Evolutionary conservation across 2,888 invertebrate species (phyloP).

Genomic region (Exocentrus adspersus): DNA sequence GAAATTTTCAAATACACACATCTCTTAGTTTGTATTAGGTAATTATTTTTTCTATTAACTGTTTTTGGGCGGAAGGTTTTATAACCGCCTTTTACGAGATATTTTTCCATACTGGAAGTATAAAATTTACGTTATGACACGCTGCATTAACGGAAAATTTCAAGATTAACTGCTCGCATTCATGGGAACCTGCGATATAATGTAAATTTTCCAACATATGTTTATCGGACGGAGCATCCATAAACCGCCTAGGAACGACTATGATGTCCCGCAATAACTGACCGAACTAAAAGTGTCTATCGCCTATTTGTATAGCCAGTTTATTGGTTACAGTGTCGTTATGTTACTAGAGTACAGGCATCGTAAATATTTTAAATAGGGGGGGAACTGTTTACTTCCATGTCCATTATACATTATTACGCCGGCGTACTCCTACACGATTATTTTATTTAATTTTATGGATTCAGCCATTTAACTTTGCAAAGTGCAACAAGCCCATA

Average conservation of each 20-base stretch:
- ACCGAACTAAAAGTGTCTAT: constrained; percentile 22
- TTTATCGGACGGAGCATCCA: constrained; percentile 2
- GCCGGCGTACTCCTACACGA: constrained; percentile 21
- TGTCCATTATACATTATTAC: constrained; percentile 25
- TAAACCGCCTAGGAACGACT: constrained; percentile 13
- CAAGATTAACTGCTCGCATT: too few relatives aligned
- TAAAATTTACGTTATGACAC: too few relatives aligned
- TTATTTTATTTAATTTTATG: constrained; percentile 22
- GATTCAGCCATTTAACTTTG: constrained; percentile 8
- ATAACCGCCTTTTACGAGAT: too few relatives aligned
- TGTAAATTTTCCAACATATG: constrained; percentile 7
- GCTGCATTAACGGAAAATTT: too few relatives aligned
- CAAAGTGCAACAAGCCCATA: constrained; percentile 17
- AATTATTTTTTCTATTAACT: too few relatives aligned
- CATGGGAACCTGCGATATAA: background rate
- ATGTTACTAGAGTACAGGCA: constrained; percentile 2
- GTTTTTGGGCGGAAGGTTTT: too few relatives aligned
- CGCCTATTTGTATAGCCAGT: constrained; percentile 19
- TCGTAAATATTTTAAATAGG: constrained; percentile 19
- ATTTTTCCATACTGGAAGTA: too few relatives aligned
- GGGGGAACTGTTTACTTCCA: constrained; percentile 16
- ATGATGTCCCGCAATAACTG: constrained; percentile 15
- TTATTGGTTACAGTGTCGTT: constrained; percentile 20
- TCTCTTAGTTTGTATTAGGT: too few relatives aligned
- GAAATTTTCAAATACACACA: too few relatives aligned